Evolutionary conservation across 2,113 vertebrate species (phyloP).

Genomic region (Sorex fumeus): DNA sequence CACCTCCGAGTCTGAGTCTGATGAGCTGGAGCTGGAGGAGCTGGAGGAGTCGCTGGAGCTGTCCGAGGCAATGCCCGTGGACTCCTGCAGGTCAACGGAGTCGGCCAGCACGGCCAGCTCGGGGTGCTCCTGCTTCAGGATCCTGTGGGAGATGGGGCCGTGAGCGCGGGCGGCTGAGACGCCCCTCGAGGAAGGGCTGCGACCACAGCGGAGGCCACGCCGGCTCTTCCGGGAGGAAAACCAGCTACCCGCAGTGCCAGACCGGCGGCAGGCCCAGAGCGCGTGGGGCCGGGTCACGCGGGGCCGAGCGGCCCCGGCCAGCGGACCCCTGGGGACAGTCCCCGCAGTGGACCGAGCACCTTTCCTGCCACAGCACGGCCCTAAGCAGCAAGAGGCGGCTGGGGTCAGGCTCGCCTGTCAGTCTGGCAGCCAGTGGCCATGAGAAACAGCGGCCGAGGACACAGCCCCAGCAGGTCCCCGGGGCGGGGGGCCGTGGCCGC

Average conservation of each 20-base stretch:
- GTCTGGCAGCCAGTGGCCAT: no score
- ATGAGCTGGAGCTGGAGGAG: conserved; percentile 97
- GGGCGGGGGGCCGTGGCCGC: conserved; percentile 41
- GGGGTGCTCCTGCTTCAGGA: conserved; percentile 95
- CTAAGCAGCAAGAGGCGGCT: background rate
- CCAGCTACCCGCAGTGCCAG: background rate
- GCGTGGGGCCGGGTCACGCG: no score
- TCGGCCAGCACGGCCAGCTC: conserved; percentile 96
- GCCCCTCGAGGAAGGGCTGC: no score
- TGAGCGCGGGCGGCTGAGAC: fast-evolving
- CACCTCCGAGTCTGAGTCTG: conserved; percentile 96
- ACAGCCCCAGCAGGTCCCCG: no score
- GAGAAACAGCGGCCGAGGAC: no score
- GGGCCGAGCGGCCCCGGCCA: no score
- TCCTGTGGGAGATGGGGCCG: conserved; percentile 82
- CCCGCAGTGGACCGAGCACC: no score
- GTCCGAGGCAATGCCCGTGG: conserved; percentile 98
- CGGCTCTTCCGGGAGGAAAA: background rate
- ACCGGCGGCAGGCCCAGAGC: no score
- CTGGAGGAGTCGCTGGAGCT: conserved; percentile 99
- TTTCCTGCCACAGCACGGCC: conserved; percentile 41
- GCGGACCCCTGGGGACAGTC: no score
- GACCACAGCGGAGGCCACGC: background rate
- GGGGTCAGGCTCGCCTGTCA: no score
- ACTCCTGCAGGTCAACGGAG: conserved; percentile 97